Base-by-base conservation (phyloP, 2,113 vertebrate genomes). In the Trematomus loennbergii region DNA sequence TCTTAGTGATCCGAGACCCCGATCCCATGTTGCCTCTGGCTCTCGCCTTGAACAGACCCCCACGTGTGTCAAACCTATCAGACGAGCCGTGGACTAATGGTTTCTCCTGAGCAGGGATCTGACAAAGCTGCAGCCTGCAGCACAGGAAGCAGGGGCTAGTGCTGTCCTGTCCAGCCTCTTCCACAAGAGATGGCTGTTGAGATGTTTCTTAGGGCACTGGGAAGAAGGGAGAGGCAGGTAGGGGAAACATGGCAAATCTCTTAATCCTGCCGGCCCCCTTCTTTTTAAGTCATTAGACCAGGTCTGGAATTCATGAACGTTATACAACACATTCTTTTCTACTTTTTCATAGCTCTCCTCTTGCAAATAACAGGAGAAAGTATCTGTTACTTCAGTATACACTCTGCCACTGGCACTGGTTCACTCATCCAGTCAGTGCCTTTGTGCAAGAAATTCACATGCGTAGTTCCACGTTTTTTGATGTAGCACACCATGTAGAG, bases 211-310 rank as follows among this genome's bases (percentile, higher is more conserved):
- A 80, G 83, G 84, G 82, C 72, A 78, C 68, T 18, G 67, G 60
- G 54, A 86, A 72, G 79, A 84, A 52, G 71, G 77, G 81, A 83
- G 71, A 79, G 78, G 81, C 87, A 89, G 89, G 88, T 87, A 71
- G 80, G 60, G 87, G 86, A 90, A 86, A 86, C 80, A 89, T 90
- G 90, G 92, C 91, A 87, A 83, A 93, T 82, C 91, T 88, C 88
- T 94, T 89, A 88, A 92, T 91, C 87, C 91, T 83, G 75, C 87
- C 25, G 71, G 79, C 82, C 75, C 75, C 91, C 93, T 92, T 91
- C 89, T 95, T 94, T 95, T 95, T 93, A 93, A 95, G 90, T 89
- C 93, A 95, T 95, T 94, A 95, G 87, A 87, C 81, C 82, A 78
- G 57, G 82, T 89, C 92, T 94, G 91, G 91, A 92, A 93, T 94